phyloP scores from a whole-genome alignment of 2,797 vertebrate genomes.

The Eulemur rubriventer region DNA sequence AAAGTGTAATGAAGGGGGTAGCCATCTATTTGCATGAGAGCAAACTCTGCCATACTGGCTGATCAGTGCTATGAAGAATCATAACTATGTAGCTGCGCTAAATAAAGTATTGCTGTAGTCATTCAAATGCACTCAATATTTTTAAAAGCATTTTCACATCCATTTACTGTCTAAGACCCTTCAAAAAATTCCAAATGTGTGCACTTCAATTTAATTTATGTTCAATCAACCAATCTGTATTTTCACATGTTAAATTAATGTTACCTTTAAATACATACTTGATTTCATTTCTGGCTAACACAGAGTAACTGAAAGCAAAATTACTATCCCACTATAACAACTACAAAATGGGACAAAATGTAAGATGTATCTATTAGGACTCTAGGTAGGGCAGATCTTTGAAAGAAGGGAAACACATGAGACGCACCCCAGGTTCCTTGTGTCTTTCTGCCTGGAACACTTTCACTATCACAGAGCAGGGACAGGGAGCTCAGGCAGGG shows the following conservation, averaged over 20 bases:
- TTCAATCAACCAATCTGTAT: not conserved
- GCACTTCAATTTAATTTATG: conserved; percentile 55
- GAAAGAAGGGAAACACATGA: not conserved
- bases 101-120: not conserved
- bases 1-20: not conserved
- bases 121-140: conserved; percentile 32
- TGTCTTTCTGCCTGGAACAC: not conserved
- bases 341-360: not conserved
- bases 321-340: not conserved
- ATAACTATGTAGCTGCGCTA: not conserved
- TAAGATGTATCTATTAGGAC: not conserved
- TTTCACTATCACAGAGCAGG: not conserved
- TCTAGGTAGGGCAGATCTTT: not conserved
- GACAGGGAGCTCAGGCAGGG: not conserved
- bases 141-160: conserved; percentile 42
- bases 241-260: conserved; percentile 52
- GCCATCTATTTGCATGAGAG: conserved; percentile 8
- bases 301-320: not conserved
- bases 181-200: not conserved
- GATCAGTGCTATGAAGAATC: not conserved
- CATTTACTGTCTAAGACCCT: conserved; percentile 34
- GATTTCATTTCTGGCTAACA: not conserved
- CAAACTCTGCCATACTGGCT: not conserved
- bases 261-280: conserved; percentile 45
- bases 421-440: not conserved